Evolutionary conservation across 1,140 invertebrate genomes (phyloP), one percentile per base, ranked within the genome.

Genomic region (Zaprionus camerounensis): DNA sequence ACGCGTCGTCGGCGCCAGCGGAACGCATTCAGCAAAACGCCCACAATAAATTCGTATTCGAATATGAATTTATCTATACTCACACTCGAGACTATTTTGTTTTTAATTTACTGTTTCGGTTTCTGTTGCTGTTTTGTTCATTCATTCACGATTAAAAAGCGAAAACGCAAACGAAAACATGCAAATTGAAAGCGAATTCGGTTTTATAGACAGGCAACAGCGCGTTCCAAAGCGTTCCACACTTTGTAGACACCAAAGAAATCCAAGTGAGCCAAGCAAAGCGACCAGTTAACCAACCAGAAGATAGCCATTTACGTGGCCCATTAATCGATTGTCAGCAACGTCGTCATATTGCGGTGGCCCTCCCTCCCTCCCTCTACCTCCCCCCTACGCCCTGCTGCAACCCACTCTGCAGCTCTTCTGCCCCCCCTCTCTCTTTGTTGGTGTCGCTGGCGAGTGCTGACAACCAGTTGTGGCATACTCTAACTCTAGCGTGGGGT

Each of bases 251-350:
- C 36, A 57, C 28, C 63, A 51, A 65, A 57, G 38, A 68, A 55
- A 56, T 53, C 26, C 26, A 38, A 31, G 28, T 57, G 28, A 61
- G 17, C 26, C 17, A 12, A 17, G 56, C 51, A n/a, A 22, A 36
- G 46, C 62, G 46, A 62, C 68, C 58, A 63, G 41, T 49, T 36
- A 81, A 63, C 84, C 84, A 75, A 80, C 85, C 81, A 90, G 81
- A 90, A 88, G 85, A 88, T 88, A 88, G 85, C 85, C 85, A 88
- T 90, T 88, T 88, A 90, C 72, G 80, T 88, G 85, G 82, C 85
- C 84, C 84, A 88, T 85, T 88, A 84, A 88, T 88, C 85, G 84
- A 88, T 90, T 90, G 84, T 88, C 84, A 88, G 84, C 85, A 81
- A 67, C 81, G 68, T 79, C 84, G 81, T 90, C 81, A 84, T 88